Evolutionary conservation across 2,888 invertebrate species (phyloP).

Genomic region (Drosophila falleni): DNA sequence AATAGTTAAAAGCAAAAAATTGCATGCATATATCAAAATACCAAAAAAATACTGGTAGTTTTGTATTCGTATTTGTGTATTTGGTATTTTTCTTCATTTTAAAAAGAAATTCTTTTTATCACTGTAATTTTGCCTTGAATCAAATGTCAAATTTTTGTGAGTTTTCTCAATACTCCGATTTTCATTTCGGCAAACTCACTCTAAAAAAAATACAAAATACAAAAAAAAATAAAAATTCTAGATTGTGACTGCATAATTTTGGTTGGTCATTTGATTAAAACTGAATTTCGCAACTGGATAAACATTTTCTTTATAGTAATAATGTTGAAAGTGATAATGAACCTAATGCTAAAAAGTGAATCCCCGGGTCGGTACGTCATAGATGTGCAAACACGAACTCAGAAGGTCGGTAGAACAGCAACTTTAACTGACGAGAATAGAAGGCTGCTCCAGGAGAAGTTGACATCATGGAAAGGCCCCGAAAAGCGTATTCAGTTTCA

Average conservation of each 20-base stretch:
- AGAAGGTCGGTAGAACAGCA: not conserved
- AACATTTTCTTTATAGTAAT: not conserved
- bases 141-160: not conserved
- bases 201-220: not conserved
- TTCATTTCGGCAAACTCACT: conserved; percentile 1
- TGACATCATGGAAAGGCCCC: not conserved
- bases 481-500: not conserved
- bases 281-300: not conserved
- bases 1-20: too few relatives aligned
- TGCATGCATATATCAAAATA: too few relatives aligned
- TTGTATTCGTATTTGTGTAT: too few relatives aligned
- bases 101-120: not conserved
- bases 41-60: too few relatives aligned
- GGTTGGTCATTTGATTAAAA: not conserved
- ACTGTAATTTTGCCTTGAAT: not conserved
- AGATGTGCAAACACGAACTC: conserved; percentile 2
- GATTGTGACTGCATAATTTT: not conserved
- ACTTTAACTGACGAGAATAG: not conserved
- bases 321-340: conserved; percentile 38
- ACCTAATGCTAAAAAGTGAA: conserved; percentile 14
- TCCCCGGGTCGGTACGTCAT: conserved; percentile 22
- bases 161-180: not conserved
- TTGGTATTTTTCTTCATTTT: too few relatives aligned
- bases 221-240: conserved; percentile 5
- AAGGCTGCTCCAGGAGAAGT: not conserved